These are phyloP conservation scores for Nymphalis io DNA, from an alignment of 1,140 invertebrate genomes.

Conservation along the genomic window DNA sequence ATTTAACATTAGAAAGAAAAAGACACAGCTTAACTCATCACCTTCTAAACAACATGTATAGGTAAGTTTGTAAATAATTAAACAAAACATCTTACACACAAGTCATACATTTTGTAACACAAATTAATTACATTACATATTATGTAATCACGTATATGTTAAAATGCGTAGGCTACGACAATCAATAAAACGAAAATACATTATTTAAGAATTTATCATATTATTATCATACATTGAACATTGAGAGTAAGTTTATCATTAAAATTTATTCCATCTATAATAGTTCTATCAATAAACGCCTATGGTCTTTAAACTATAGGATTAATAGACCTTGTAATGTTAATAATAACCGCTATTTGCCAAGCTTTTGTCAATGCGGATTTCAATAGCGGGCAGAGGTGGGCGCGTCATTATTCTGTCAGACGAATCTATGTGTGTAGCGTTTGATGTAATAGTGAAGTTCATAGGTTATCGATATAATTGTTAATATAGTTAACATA, in stretches of 20 bases:
- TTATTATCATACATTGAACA: slow-evolving; percentile 19
- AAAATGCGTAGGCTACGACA: slow-evolving; percentile 1
- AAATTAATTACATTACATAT: no score
- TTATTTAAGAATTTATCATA: not conserved
- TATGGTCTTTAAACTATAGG: slow-evolving; percentile 45
- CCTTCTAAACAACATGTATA: no score
- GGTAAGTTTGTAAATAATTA: no score
- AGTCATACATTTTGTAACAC: no score
- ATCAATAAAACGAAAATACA: not conserved
- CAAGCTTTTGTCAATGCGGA: slow-evolving; percentile 70
- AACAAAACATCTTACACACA: no score
- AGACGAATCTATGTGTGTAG: slow-evolving; percentile 50
- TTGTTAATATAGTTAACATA: not conserved
- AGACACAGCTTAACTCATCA: no score
- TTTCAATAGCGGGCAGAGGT: slow-evolving; percentile 63
- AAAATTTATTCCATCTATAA: slow-evolving; percentile 33
- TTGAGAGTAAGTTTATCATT: slow-evolving; percentile 30
- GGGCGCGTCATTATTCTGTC: slow-evolving; percentile 67
- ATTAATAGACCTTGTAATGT: slow-evolving; percentile 62
- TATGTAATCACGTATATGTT: not conserved
- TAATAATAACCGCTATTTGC: slow-evolving; percentile 74
- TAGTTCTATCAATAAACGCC: slow-evolving; percentile 48
- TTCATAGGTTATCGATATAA: slow-evolving; percentile 27
- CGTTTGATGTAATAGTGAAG: slow-evolving; percentile 50
- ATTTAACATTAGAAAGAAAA: no score